These are phyloP conservation scores for Scomber colias DNA, from an alignment of 2,113 vertebrate genomes.

Conservation along the genomic window DNA sequence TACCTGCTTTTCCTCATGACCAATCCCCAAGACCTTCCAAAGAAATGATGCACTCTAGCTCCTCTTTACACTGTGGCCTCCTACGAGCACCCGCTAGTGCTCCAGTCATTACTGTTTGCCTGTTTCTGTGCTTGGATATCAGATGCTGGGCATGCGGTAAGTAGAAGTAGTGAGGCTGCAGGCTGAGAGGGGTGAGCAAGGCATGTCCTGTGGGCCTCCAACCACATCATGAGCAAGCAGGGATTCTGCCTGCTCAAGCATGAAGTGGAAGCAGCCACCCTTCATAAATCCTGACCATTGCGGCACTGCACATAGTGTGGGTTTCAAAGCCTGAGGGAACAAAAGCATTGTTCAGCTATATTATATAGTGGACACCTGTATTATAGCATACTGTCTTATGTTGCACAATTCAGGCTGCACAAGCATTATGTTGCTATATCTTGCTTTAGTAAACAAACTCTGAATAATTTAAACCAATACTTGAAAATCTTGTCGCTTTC, in stretches of 20 bases:
- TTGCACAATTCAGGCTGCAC: neutral
- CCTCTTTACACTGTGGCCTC: slow-evolving; percentile 35
- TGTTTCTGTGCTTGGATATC: slow-evolving; percentile 21
- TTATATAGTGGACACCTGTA: slow-evolving; percentile 5
- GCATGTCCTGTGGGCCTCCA: slow-evolving; percentile 58
- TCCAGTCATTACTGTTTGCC: slow-evolving; percentile 45
- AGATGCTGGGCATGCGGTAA: slow-evolving; percentile 16
- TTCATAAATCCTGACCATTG: slow-evolving; percentile 72
- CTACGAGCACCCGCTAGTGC: slow-evolving; percentile 27
- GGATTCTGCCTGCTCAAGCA: slow-evolving; percentile 65
- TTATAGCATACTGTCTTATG: neutral
- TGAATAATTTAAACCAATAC: slow-evolving; percentile 18
- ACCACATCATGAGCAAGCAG: slow-evolving; percentile 64
- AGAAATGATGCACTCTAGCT: slow-evolving; percentile 42
- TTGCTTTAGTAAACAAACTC: slow-evolving; percentile 14
- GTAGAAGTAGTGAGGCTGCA: slow-evolving; percentile 24
- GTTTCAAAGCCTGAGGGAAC: slow-evolving; percentile 59
- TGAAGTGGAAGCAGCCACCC: slow-evolving; percentile 73
- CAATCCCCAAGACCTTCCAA: slow-evolving; percentile 53
- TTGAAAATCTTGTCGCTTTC: neutral
- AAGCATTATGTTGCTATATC: neutral
- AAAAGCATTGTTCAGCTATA: slow-evolving; percentile 43
- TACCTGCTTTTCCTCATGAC: slow-evolving; percentile 30
- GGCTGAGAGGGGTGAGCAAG: slow-evolving; percentile 34
- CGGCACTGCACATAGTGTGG: slow-evolving; percentile 27